Evolutionary conservation across 1,140 invertebrate genomes (phyloP).

Genomic region (Drosophila orosa): DNA sequence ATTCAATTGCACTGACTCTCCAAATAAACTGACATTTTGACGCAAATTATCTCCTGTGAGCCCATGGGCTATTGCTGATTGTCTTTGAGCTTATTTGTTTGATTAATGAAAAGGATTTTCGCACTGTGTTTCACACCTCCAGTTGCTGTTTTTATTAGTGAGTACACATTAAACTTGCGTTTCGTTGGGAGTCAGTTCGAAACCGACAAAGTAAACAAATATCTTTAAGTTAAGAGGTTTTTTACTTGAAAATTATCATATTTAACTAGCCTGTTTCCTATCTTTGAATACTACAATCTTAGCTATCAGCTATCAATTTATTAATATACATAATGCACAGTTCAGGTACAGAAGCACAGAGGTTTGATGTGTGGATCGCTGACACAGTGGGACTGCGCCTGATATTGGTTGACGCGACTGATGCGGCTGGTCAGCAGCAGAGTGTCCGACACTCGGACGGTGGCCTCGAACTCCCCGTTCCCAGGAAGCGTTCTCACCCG

Average conservation of each 20-base stretch:
- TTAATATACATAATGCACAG: neutral
- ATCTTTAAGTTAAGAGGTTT: neutral
- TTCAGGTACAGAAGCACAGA: constrained; percentile 63
- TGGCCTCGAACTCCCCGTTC: constrained; percentile 28
- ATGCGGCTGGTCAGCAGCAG: constrained; percentile 22
- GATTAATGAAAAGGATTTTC: constrained; percentile 52
- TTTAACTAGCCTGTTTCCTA: no score
- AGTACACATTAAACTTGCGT: neutral
- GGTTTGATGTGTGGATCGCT: constrained; percentile 9
- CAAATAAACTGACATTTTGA: constrained; percentile 75
- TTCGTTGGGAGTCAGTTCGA: neutral
- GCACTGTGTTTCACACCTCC: constrained; percentile 5
- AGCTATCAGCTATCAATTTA: no score
- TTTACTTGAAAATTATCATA: neutral
- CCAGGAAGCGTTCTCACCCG: constrained; percentile 29
- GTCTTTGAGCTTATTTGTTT: constrained; percentile 56
- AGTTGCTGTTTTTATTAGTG: neutral
- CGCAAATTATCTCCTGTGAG: constrained; percentile 71
- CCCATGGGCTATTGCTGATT: constrained; percentile 40
- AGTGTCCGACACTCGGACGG: constrained; percentile 16
- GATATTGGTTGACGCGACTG: constrained; percentile 20
- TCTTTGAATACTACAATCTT: no score
- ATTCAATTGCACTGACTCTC: constrained; percentile 75
- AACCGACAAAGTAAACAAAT: no score
- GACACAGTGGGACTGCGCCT: constrained; percentile 24